phyloP scores from a whole-genome alignment of 2,113 vertebrate species.

The Pseudolaguvia tuberculata region DNA sequence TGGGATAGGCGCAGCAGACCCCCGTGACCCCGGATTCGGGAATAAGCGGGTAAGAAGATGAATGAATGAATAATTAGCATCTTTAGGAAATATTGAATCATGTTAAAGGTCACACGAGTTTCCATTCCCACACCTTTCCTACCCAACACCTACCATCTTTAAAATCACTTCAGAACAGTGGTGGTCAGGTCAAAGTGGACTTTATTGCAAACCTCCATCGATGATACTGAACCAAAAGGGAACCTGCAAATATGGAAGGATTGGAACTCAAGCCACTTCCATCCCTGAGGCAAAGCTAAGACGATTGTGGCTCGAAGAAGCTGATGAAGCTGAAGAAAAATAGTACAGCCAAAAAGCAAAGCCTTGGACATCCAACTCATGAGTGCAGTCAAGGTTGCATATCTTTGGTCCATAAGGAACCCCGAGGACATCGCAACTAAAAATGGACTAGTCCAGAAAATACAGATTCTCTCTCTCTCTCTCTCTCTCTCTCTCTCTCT shows the following conservation, averaged over 20 bases:
- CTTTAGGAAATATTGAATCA: neutral
- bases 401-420: neutral
- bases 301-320: neutral
- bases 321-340: slow-evolving; percentile 5
- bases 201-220: neutral
- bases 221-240: neutral
- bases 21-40: too few species aligned
- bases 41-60: too few species aligned
- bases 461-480: too few species aligned
- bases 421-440: slow-evolving; percentile 3
- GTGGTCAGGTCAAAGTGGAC: neutral
- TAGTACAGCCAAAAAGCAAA: slow-evolving; percentile 6
- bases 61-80: neutral
- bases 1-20: too few species aligned
- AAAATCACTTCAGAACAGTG: neutral
- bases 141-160: neutral
- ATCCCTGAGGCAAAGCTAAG: neutral
- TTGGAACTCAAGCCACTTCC: neutral
- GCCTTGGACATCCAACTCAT: neutral
- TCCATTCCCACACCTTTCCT: neutral
- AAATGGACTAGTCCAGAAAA: neutral
- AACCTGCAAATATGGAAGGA: neutral
- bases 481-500: too few species aligned
- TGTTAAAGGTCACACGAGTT: neutral
- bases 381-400: neutral